phyloP scores from a whole-genome alignment of 1,140 invertebrate species.

The Atopsyche davidsoni region DNA sequence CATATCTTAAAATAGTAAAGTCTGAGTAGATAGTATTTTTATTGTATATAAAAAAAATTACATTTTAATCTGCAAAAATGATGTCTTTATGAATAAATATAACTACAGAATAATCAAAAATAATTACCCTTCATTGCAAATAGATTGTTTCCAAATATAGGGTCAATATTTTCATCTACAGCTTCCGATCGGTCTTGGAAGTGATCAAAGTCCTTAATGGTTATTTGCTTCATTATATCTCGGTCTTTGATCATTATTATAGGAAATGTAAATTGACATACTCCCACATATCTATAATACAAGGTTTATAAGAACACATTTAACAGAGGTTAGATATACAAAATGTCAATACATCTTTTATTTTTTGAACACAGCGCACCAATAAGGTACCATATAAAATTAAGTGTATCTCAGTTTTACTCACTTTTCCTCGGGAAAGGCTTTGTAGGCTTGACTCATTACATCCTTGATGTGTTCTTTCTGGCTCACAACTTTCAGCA shows the following conservation, averaged over 20 bases:
- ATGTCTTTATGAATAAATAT: no score
- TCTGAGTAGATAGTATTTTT: no score
- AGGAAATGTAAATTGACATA: slow-evolving; percentile 41
- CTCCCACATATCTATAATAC: slow-evolving; percentile 36
- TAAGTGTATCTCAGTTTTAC: background rate
- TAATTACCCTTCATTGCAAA: slow-evolving; percentile 38
- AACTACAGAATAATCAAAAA: background rate
- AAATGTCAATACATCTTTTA: no score
- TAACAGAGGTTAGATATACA: background rate
- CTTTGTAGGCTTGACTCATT: background rate
- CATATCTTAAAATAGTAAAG: no score
- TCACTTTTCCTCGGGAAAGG: slow-evolving; percentile 6
- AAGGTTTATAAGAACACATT: background rate
- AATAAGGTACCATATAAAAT: background rate
- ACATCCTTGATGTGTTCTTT: slow-evolving; percentile 1
- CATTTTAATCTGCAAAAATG: no score
- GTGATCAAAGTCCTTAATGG: slow-evolving; percentile 48
- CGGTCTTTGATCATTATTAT: slow-evolving; percentile 39
- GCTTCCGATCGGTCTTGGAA: slow-evolving; percentile 43
- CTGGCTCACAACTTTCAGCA: background rate
- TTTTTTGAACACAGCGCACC: background rate
- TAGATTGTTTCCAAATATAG: slow-evolving; percentile 42
- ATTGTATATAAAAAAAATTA: no score
- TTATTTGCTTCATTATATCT: slow-evolving; percentile 44
- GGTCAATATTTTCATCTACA: slow-evolving; percentile 36